phyloP scores from a whole-genome alignment of 1,140 invertebrate species.

The Aphaenogaster floridana region DNA sequence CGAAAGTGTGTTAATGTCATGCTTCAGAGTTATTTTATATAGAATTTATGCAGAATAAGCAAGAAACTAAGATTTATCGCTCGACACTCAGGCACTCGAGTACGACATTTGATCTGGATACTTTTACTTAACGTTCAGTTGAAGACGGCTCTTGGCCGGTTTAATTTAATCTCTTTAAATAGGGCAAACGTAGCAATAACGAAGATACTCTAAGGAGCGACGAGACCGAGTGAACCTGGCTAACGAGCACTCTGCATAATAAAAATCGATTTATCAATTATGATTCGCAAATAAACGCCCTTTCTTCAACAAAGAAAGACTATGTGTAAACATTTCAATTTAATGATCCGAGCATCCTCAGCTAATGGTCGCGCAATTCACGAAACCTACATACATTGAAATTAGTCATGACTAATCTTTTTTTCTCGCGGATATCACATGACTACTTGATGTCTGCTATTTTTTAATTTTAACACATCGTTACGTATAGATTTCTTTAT shows the following conservation, averaged over 20 bases:
- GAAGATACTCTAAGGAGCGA: neutral
- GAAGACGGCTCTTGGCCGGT: neutral
- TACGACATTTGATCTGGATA: neutral
- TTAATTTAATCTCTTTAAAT: constrained; percentile 28
- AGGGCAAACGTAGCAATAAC: neutral
- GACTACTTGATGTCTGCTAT: neutral
- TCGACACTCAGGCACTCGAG: neutral
- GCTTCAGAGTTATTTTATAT: constrained; percentile 7
- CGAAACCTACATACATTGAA: neutral
- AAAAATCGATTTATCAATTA: constrained; percentile 59
- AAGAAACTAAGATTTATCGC: neutral
- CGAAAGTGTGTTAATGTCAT: neutral
- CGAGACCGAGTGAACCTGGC: neutral
- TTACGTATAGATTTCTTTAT: neutral
- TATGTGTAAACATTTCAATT: constrained; percentile 52
- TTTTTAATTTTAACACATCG: neutral
- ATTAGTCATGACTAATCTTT: constrained; percentile 16
- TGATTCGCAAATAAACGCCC: constrained; percentile 53
- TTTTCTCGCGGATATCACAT: neutral
- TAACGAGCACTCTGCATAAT: constrained; percentile 58
- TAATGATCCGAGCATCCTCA: constrained; percentile 36
- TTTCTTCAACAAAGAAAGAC: constrained; percentile 30
- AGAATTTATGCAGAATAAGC: neutral
- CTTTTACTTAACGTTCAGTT: constrained; percentile 6
- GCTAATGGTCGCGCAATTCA: constrained; percentile 2